These are phyloP conservation scores for Catharus bicknelli DNA, from an alignment of 2,113 vertebrate species.

Conservation along the genomic window DNA sequence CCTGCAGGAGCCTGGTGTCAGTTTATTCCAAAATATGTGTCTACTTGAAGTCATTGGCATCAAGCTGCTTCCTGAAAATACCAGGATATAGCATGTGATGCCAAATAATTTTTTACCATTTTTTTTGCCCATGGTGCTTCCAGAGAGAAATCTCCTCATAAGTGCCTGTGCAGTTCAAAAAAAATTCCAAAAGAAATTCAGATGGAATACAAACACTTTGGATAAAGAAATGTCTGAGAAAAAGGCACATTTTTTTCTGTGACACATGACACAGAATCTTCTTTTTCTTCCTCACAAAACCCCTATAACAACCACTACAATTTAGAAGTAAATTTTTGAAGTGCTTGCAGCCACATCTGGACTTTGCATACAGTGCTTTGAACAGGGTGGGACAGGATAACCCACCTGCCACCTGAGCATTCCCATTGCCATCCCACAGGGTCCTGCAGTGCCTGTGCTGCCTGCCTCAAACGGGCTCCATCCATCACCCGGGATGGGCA, in stretches of 20 bases:
- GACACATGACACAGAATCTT: neutral
- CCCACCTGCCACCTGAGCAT: rapidly evolving
- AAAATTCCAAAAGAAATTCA: neutral
- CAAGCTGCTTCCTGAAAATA: neutral
- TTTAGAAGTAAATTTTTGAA: neutral
- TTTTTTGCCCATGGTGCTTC: neutral
- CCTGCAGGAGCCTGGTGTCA: neutral
- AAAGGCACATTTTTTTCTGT: neutral
- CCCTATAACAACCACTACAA: neutral
- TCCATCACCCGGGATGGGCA: neutral
- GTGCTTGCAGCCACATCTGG: neutral
- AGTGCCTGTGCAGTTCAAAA: neutral
- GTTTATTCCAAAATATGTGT: conserved; percentile 10
- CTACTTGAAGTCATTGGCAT: neutral
- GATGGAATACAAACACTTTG: neutral
- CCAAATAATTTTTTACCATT: neutral
- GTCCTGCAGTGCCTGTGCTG: no score
- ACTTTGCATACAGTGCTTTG: rapidly evolving
- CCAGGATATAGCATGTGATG: neutral
- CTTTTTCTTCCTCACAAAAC: neutral
- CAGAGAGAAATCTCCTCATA: neutral
- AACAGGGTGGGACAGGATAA: neutral
- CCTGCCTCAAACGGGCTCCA: rapidly evolving
- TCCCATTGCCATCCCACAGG: neutral
- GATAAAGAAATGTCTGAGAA: neutral